Base-by-base conservation (phyloP, 1,140 invertebrate species). In the Cydia strobilella region DNA sequence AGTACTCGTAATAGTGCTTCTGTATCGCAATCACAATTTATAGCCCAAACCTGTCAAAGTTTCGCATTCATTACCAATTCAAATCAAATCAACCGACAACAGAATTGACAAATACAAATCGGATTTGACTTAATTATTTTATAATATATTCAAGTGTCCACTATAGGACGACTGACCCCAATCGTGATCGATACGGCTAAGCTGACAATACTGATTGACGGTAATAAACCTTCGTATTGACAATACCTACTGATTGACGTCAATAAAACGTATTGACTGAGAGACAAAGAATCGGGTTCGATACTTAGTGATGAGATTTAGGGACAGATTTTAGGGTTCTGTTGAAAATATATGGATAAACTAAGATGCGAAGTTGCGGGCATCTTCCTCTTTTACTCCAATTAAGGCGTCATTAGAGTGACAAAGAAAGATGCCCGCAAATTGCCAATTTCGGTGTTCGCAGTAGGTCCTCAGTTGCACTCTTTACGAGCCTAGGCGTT, bases 121-220 rank as follows among this genome's bases (percentile, higher is more conserved):
- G 13, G 31, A 1, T 15, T 45, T 15, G 15, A 45, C 62, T 65
- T 27, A 73, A 73, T 66, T 39, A n/a, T 39, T 48, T 39, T 69
- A 25, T 18, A 39, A 42, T 31, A 63, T 27, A 73, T n/a, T 42
- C 20, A 23, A 75, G 42, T 27, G 20, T 63, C 76, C 42, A 65
- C 10, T 76, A 80, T 54, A 71, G 73, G 20, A 23, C 2, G 76
- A 2, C 71, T 79, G 75, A 86, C 87, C 88, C 81, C 80, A 84
- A 74, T 82, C 74, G 74, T 76, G 48, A 77, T 86, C 82, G 80
- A 82, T 81, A 90, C 86, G 83, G 81, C 75, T 88, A 87, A 91
- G 86, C 87, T 82, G 87, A 90, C 88, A 90, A 87, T 88, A 90
- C 88, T 90, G 89, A 91, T 91, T 85, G 87, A 82, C 83, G 82